Evolutionary conservation across 2,113 vertebrate species (phyloP).

Genomic region (Montifringilla adamsi): DNA sequence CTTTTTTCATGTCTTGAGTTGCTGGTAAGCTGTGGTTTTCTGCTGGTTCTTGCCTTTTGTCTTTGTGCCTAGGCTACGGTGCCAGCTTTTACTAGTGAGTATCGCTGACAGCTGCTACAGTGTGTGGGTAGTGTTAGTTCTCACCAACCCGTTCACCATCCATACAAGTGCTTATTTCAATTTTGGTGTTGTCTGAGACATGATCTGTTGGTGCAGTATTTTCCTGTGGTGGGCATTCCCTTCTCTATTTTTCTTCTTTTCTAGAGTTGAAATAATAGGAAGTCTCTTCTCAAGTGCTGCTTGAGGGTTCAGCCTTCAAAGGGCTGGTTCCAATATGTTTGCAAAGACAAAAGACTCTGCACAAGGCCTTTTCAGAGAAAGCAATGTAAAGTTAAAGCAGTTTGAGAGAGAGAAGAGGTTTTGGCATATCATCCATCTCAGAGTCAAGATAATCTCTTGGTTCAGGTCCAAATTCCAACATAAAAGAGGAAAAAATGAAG

Average conservation of each 20-base stretch:
- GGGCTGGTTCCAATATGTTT: neutral
- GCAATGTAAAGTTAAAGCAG: neutral
- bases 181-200: neutral
- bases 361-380: neutral
- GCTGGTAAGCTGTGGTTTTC: neutral
- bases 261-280: neutral
- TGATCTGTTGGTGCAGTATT: neutral
- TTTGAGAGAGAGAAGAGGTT: neutral
- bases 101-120: neutral
- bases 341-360: neutral
- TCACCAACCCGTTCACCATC: neutral
- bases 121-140: neutral
- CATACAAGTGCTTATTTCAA: neutral
- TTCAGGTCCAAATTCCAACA: neutral
- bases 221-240: neutral
- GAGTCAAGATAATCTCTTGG: neutral
- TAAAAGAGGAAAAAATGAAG: neutral
- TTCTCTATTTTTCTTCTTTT: neutral
- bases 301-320: neutral
- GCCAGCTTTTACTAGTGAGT: neutral
- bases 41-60: neutral
- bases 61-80: neutral
- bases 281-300: neutral
- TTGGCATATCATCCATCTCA: neutral
- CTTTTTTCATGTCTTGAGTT: neutral